phyloP scores from a whole-genome alignment of 2,888 invertebrate genomes.

The Athalia circularis region DNA sequence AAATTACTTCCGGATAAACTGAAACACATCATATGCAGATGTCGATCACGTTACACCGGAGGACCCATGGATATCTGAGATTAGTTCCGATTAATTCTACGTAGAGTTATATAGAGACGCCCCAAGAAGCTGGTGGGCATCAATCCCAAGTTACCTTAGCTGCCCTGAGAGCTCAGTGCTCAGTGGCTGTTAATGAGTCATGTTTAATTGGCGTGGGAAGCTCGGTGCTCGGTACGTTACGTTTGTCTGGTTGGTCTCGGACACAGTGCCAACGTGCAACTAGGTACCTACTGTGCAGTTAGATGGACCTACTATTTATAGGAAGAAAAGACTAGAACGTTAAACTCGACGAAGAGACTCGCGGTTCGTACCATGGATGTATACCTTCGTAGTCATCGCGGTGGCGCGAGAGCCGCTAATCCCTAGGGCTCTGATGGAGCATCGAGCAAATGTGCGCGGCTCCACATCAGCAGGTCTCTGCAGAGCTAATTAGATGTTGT shows the following conservation, averaged over 20 bases:
- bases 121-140: slow-evolving; percentile 55
- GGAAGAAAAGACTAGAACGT: slow-evolving; percentile 8
- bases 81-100: slow-evolving; percentile 70
- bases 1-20: no score
- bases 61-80: slow-evolving; percentile 55
- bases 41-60: no score
- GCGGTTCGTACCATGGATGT: background rate
- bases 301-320: slow-evolving; percentile 19
- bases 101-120: slow-evolving; percentile 64
- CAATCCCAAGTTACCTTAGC: slow-evolving; percentile 66
- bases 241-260: slow-evolving; percentile 62
- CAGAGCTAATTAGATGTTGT: slow-evolving; percentile 38
- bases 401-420: slow-evolving; percentile 21
- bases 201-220: slow-evolving; percentile 75
- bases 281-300: slow-evolving; percentile 20
- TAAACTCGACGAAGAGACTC: slow-evolving; percentile 1
- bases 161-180: slow-evolving; percentile 58
- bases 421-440: slow-evolving; percentile 11
- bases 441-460: slow-evolving; percentile 21
- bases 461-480: slow-evolving; percentile 11
- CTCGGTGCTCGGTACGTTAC: slow-evolving; percentile 50
- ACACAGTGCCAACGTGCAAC: slow-evolving; percentile 52
- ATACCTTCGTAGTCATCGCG: background rate
- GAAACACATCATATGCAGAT: no score
- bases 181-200: slow-evolving; percentile 71